phyloP scores from a whole-genome alignment of 92 coral and sea anemone species.

The Anthopleura xanthogrammica region DNA sequence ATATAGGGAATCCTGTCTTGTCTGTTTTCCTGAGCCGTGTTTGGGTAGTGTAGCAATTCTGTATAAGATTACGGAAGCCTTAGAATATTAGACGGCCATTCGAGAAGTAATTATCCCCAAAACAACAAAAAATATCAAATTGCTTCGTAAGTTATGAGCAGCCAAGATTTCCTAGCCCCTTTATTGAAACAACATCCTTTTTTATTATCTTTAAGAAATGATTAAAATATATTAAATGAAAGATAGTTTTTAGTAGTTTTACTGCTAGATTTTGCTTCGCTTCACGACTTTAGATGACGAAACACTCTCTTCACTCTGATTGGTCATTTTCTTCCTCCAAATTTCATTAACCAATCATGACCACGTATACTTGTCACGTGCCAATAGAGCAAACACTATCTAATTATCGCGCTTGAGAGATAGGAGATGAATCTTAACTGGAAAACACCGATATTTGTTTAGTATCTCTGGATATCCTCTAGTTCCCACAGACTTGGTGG shows the following conservation, averaged over 20 bases:
- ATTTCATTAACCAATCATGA: not conserved
- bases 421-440: not conserved
- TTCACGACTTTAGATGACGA: not conserved
- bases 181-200: too few relatives aligned
- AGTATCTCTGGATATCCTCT: not conserved
- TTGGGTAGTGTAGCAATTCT: not conserved
- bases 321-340: not conserved
- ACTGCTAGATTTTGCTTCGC: not conserved
- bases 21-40: not conserved
- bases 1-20: not conserved
- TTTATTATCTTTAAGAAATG: too few relatives aligned
- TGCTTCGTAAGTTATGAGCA: too few relatives aligned
- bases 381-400: not conserved
- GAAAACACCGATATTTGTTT: constrained; percentile 1
- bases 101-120: not conserved
- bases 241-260: too few relatives aligned
- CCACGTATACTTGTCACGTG: not conserved
- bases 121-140: not conserved
- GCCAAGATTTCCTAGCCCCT: too few relatives aligned
- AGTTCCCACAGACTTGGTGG: constrained; percentile 3
- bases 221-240: too few relatives aligned
- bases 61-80: constrained; percentile 3
- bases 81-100: not conserved
- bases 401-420: not conserved
- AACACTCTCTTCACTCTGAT: not conserved